Evolutionary conservation across 1,140 invertebrate species (phyloP).

Genomic region (Drosophila nigrodunni): DNA sequence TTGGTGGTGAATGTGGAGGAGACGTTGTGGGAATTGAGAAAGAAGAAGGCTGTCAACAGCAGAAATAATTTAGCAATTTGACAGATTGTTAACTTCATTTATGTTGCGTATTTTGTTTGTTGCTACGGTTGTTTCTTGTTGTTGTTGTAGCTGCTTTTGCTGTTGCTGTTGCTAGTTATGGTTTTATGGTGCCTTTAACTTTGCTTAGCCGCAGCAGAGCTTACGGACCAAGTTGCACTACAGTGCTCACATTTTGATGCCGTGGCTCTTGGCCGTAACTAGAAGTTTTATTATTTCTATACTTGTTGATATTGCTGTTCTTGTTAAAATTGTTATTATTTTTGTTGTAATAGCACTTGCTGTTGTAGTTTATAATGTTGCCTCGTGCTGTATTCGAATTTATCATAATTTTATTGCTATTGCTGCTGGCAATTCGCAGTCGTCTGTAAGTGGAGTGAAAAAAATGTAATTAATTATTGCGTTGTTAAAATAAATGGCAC

Average conservation of each 20-base stretch:
- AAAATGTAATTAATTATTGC: constrained; percentile 20
- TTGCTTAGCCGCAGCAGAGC: constrained; percentile 45
- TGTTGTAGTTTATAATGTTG: constrained; percentile 53
- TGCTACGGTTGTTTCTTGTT: constrained; percentile 46
- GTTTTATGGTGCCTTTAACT: constrained; percentile 29
- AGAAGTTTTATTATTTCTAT: constrained; percentile 25
- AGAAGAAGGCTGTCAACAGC: constrained; percentile 84
- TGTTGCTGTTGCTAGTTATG: constrained; percentile 11
- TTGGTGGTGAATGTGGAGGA: constrained; percentile 22
- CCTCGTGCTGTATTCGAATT: constrained; percentile 44
- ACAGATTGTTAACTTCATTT: constrained; percentile 84
- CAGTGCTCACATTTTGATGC: constrained; percentile 68
- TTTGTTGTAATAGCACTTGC: constrained; percentile 13
- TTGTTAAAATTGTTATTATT: constrained; percentile 11
- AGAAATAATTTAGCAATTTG: constrained; percentile 84
- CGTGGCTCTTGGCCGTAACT: constrained; percentile 32
- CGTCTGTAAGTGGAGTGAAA: constrained; percentile 31
- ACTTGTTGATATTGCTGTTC: not conserved
- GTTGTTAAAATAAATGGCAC: too few species aligned
- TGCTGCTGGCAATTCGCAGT: constrained; percentile 47
- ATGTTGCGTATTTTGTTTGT: constrained; percentile 75
- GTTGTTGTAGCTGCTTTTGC: constrained; percentile 15
- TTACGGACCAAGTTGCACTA: constrained; percentile 46
- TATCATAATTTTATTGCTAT: constrained; percentile 63
- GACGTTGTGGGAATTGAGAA: constrained; percentile 70